Evolutionary conservation across 2,888 invertebrate genomes (phyloP).

Genomic region (Sclerodermus sp.): DNA sequence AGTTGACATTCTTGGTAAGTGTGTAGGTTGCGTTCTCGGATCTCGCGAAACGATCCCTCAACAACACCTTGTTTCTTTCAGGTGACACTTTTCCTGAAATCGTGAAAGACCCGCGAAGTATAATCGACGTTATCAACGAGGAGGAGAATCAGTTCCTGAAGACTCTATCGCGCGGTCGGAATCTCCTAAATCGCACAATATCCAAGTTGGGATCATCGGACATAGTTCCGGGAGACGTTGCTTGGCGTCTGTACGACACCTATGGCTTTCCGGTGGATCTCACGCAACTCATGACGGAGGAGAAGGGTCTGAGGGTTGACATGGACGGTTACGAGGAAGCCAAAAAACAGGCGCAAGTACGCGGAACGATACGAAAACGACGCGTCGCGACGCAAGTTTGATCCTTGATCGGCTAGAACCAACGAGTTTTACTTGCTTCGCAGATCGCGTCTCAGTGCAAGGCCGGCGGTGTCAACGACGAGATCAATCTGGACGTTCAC

Average conservation of each 20-base stretch:
- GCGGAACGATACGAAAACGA: no score
- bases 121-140: slow-evolving; percentile 94
- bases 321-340: slow-evolving; percentile 89
- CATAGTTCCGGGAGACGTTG: slow-evolving; percentile 89
- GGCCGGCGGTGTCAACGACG: slow-evolving; percentile 76
- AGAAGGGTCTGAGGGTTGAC: slow-evolving; percentile 85
- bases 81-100: slow-evolving; percentile 81
- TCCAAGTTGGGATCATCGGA: slow-evolving; percentile 73
- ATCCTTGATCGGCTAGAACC: not conserved
- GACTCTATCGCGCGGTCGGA: slow-evolving; percentile 87
- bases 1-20: slow-evolving; percentile 73
- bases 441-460: slow-evolving; percentile 84
- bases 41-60: no score
- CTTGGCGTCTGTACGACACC: slow-evolving; percentile 98
- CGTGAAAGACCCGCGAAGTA: slow-evolving; percentile 84
- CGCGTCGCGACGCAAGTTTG: no score
- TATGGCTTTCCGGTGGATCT: slow-evolving; percentile 99
- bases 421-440: slow-evolving; percentile 13
- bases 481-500: slow-evolving; percentile 91
- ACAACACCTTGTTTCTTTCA: no score
- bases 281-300: slow-evolving; percentile 97
- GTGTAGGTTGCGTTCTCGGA: not conserved
- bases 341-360: slow-evolving; percentile 80
- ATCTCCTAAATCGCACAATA: slow-evolving; percentile 88
- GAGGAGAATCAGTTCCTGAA: slow-evolving; percentile 98